Base-by-base conservation (phyloP, 2,888 invertebrate genomes). In the Dastarcus helophoroides region DNA sequence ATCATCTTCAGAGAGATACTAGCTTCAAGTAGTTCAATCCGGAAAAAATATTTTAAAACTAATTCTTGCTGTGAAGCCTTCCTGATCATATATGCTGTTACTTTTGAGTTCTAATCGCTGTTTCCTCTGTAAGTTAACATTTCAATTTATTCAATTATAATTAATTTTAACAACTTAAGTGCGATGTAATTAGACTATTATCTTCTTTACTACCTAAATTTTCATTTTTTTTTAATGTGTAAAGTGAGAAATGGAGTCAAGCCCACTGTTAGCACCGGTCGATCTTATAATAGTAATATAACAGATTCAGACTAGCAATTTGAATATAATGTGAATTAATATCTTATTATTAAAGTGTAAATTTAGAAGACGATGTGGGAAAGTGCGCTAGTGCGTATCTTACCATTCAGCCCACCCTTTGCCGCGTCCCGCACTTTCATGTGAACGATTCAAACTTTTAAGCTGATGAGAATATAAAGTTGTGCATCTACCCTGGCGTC, bases 301-400 rank as follows among this genome's bases (percentile, higher is more conserved):
- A 17, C n/a, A 17, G 6, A 17, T 6, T 17, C 6, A 17, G 19
- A 17, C 33, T 32, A 35, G 25, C 36, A 35, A 42, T 42, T 42
- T 40, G 40, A 42, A 42, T 42, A 42, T 42, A 42, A 42, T 38
- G 29, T 31, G 42, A 42, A 42, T 42, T 42, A 42, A 42, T 42
- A 40, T 38, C 32, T 36, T 35, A 35, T 41, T 36, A 36, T 41
- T 39, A 38, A 32, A 28, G 37, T 27, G 35, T 38, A 36, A 40
- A 40, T 38, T 40, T 40, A 40, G 37, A 40, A 36, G 41, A 36
- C 35, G 35, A 28, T 41, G 42, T 43, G 43, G 43, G 43, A 44
- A 44, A 34, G 39, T 44, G 31, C 37, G 33, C 29, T 31, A 29
- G 37, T 39, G 42, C 42, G 42, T 39, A 37, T 38, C 43, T 37